Evolutionary conservation across 1,140 invertebrate genomes (phyloP), one percentile per base, ranked within the genome.

Genomic region (Solenopsis fugax): DNA sequence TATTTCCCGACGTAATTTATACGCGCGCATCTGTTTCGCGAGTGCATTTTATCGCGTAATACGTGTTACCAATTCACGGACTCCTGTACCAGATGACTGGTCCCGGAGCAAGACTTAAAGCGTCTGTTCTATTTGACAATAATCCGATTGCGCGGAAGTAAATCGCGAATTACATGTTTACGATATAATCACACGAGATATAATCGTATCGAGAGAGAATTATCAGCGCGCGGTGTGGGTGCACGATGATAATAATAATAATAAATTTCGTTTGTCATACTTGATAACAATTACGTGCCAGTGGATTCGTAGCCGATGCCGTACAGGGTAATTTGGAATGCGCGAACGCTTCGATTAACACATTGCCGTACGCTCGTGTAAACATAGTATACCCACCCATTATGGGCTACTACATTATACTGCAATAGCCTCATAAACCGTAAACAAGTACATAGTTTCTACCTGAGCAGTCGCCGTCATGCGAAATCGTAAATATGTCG

Each of bases 41-140:
- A 67, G 62, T 58, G 72, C 72, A 77, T 71, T 60, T 90, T 89
- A 87, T 89, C 73, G 73, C 84, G 67, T 84, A 87, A 90, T 87
- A 89, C 80, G 34, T 34, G 37, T 54, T 54, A 60, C 48, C 72
- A 52, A 65, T 52, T 34, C 37, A 67, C 6, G 18, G 9, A 54
- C n/a, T 13, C 48, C 10, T 16, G 54, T 58, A 21, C 37, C 52
- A 60, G 54, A 75, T 71, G 50, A 72, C 18, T 52, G 37, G 12
- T 45, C 41, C 13, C 18, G 29, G 18, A 4, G 18, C 67, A 12
- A 71, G 29, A 84, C 80, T 84, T 73, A 48, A 73, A 73, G n/a
- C 29, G 41, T 16, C 18, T n/a, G 50, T 18, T 78, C n/a, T 7
- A 13, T 29, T 65, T 45, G 41, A 72, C 12, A 2, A 58, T 58